Conservation (phyloP, 1,140 invertebrate genomes). For the Mycetomoellerius zeteki region DNA sequence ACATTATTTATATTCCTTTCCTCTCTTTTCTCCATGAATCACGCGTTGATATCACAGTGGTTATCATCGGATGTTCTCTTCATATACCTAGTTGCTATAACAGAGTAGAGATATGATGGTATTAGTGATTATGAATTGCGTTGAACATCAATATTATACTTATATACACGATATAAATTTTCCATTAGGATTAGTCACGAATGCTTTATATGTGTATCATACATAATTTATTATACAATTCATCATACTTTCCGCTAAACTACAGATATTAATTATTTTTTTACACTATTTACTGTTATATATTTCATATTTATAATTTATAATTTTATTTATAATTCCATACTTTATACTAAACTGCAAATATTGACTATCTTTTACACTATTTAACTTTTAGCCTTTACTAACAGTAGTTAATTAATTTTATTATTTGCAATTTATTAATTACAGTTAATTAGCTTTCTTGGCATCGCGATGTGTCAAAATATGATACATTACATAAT, state of each 20-base stretch:
- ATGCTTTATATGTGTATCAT: no score
- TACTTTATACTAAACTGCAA: background rate
- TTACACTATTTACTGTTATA: background rate
- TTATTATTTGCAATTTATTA: no score
- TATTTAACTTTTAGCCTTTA: background rate
- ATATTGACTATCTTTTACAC: background rate
- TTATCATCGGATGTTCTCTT: slow-evolving; percentile 27
- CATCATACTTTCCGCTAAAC: background rate
- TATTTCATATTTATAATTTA: no score
- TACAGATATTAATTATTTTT: background rate
- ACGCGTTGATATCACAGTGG: slow-evolving; percentile 12
- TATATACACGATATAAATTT: background rate
- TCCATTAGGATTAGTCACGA: background rate
- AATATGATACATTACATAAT: no score
- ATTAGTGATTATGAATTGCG: background rate
- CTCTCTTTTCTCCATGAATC: slow-evolving; percentile 38
- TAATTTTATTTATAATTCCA: no score
- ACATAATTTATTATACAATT: background rate
- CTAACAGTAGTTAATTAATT: background rate
- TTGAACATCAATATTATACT: background rate
- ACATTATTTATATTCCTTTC: slow-evolving; percentile 25
- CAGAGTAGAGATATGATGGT: background rate
- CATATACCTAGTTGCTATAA: background rate
- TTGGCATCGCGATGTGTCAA: no score
- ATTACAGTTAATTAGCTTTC: no score